Conservation (phyloP, 1,140 invertebrate species). For the Akabosia matsudoensis region DNA sequence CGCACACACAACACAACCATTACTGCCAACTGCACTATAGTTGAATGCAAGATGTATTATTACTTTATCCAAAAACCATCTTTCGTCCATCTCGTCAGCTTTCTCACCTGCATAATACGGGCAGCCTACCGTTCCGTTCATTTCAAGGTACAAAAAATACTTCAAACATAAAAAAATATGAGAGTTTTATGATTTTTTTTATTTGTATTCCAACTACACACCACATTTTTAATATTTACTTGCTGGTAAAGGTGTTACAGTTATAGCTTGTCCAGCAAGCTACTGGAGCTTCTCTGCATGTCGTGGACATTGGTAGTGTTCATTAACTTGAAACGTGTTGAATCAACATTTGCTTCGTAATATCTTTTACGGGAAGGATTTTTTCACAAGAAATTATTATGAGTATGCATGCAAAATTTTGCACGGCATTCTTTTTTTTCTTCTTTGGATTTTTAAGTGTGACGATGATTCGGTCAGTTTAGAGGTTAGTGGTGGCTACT, state of each 20-base stretch:
- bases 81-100: not conserved
- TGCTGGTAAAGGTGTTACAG: too few species aligned
- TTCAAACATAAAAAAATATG: not conserved
- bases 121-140: too few species aligned
- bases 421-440: not conserved
- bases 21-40: too few species aligned
- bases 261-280: too few species aligned
- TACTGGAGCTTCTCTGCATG: not conserved
- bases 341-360: not conserved
- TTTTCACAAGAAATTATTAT: not conserved
- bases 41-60: not conserved
- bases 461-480: too few species aligned
- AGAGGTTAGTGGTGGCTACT: too few species aligned
- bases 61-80: not conserved
- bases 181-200: not conserved
- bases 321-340: not conserved
- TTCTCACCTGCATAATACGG: too few species aligned
- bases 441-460: not conserved
- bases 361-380: not conserved
- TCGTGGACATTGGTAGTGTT: not conserved
- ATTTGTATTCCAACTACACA: not conserved
- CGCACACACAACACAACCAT: not conserved
- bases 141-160: not conserved
- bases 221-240: too few species aligned
- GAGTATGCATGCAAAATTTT: slow-evolving; percentile 2